These are phyloP conservation scores for Aplochiton taeniatus DNA, from an alignment of 2,797 vertebrate genomes.

Conservation along the genomic window DNA sequence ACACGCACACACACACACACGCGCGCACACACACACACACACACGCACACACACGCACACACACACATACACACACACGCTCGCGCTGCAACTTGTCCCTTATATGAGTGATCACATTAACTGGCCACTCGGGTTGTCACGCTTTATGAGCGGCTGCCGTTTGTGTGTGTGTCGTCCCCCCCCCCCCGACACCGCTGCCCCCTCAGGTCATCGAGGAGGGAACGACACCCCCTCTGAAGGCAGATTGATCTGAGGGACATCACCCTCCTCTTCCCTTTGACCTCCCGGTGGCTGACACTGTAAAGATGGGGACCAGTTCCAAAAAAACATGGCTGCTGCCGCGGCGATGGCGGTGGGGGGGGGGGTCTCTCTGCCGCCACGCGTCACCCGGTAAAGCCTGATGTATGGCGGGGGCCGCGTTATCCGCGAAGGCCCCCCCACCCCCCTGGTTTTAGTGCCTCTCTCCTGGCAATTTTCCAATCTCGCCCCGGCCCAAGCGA, in stretches of 20 bases:
- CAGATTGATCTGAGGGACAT: slow-evolving; percentile 92
- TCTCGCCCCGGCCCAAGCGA: slow-evolving; percentile 56
- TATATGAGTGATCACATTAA: slow-evolving; percentile 85
- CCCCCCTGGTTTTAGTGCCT: slow-evolving; percentile 72
- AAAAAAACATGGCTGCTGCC: slow-evolving; percentile 81
- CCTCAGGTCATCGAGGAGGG: slow-evolving; percentile 86
- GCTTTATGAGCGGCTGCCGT: slow-evolving; percentile 85
- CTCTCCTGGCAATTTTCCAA: slow-evolving; percentile 77
- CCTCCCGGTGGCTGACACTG: slow-evolving; percentile 86
- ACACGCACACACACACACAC: slow-evolving; percentile 26
- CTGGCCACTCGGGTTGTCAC: slow-evolving; percentile 83
- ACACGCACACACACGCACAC: slow-evolving; percentile 13
- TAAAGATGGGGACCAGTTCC: slow-evolving; percentile 84
- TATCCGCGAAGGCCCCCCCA: slow-evolving; percentile 66
- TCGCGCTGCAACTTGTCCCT: slow-evolving; percentile 69
- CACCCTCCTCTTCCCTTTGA: slow-evolving; percentile 84
- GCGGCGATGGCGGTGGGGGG: neutral
- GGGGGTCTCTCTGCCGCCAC: slow-evolving; percentile 71
- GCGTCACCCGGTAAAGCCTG: slow-evolving; percentile 68
- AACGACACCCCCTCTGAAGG: slow-evolving; percentile 89
- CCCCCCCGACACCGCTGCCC: slow-evolving; percentile 39
- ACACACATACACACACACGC: slow-evolving; percentile 20
- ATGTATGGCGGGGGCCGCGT: slow-evolving; percentile 84
- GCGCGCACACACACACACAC: neutral
- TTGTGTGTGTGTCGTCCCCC: slow-evolving; percentile 68